These are phyloP conservation scores for Ranitomeya imitator DNA, from an alignment of 2,113 vertebrate species.

Conservation along the genomic window DNA sequence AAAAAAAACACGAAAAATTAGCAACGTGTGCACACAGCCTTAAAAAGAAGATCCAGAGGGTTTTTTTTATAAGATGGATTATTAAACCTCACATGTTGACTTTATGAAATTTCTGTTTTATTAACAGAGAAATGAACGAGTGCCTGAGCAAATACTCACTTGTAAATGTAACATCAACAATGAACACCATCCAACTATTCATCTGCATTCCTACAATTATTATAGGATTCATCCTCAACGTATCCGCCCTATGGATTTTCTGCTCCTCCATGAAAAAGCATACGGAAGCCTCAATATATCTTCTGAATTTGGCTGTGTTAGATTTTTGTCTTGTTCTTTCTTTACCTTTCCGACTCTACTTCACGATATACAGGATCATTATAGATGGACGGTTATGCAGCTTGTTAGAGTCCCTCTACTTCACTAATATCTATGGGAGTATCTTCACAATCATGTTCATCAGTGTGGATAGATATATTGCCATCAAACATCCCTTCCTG, in stretches of 20 bases:
- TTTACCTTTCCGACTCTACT: slow-evolving; percentile 79
- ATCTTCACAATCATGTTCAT: slow-evolving; percentile 87
- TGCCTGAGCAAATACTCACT: slow-evolving; percentile 57
- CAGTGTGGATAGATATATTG: slow-evolving; percentile 83
- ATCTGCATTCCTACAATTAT: slow-evolving; percentile 84
- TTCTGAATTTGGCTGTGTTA: slow-evolving; percentile 83
- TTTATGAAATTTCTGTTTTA: not conserved
- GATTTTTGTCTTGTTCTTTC: slow-evolving; percentile 84
- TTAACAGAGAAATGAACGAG: slow-evolving; percentile 63
- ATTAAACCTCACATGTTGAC: not conserved
- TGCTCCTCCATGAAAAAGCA: slow-evolving; percentile 74
- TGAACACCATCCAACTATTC: slow-evolving; percentile 65
- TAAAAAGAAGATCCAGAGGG: not conserved
- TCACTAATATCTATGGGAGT: slow-evolving; percentile 84
- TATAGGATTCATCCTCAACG: slow-evolving; percentile 77
- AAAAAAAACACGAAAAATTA: no score
- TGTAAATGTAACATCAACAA: slow-evolving; percentile 61
- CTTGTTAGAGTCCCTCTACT: slow-evolving; percentile 79
- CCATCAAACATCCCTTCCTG: slow-evolving; percentile 77
- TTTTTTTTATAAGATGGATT: not conserved
- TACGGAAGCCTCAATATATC: slow-evolving; percentile 82
- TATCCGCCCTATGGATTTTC: slow-evolving; percentile 75
- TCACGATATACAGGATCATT: slow-evolving; percentile 22
- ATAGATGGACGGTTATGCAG: slow-evolving; percentile 69
- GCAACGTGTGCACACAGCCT: no score